A percentile compares a stretch with the other conserved stretches of the same genome.
These are phyloP conservation scores for Microtus californicus DNA, from an alignment of 2,797 vertebrate genomes.

Conservation along the genomic window DNA sequence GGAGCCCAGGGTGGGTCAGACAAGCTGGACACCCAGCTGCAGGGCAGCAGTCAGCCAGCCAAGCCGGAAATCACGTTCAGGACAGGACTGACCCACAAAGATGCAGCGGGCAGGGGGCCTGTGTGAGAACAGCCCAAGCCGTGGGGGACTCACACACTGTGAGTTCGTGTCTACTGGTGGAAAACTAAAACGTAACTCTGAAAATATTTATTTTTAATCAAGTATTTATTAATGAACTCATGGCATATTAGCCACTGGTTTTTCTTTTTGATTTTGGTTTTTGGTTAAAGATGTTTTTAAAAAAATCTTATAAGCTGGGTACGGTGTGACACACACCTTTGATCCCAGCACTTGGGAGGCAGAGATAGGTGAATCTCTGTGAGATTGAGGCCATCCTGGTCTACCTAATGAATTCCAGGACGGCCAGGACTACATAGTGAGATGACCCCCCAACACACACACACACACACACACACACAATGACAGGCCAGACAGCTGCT, in stretches of 20 bases:
- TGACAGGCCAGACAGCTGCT: not conserved
- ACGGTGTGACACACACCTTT: not conserved
- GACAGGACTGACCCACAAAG: not conserved
- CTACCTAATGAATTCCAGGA: not conserved
- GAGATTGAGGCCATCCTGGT: not conserved
- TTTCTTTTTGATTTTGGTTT: not conserved
- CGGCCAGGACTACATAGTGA: not conserved
- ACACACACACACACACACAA: not conserved
- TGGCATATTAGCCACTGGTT: not conserved
- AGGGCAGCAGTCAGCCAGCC: fast-evolving
- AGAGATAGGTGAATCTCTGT: not conserved
- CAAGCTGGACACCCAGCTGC: not conserved
- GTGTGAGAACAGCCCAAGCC: not conserved
- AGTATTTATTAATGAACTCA: conserved; percentile 11
- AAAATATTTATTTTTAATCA: conserved; percentile 21
- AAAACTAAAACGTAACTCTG: conserved; percentile 24
- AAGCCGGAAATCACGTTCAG: not conserved
- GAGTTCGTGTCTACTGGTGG: not conserved
- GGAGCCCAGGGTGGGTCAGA: not conserved
- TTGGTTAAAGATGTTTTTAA: not conserved
- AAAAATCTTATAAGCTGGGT: not conserved
- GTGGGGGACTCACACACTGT: not conserved
- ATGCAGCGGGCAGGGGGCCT: no score
- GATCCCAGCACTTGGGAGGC: not conserved
- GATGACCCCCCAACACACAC: not conserved